Evolutionary conservation across 2,888 invertebrate genomes (phyloP).

Genomic region (Mythimna pallens): DNA sequence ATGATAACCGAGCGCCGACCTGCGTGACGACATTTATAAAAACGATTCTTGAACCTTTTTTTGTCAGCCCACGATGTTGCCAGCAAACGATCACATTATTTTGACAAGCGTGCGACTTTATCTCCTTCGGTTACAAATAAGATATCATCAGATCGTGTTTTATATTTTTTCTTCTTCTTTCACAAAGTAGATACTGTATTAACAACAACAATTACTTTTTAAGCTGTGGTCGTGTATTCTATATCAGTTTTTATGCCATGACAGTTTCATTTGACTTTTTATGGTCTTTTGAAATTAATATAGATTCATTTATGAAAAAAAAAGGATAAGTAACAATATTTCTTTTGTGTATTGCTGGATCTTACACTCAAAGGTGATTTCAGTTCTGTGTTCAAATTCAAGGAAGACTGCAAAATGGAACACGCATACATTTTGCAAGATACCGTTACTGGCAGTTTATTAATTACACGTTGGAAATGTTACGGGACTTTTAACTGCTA

Average conservation of each 20-base stretch:
- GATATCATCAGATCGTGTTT: constrained; percentile 63
- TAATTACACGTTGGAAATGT: constrained; percentile 50
- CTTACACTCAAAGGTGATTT: constrained; percentile 17
- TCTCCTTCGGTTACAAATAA: constrained; percentile 71
- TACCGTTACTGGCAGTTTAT: constrained; percentile 48
- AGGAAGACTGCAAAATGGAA: constrained; percentile 36
- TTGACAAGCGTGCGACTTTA: constrained; percentile 87
- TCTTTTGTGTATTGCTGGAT: constrained; percentile 17
- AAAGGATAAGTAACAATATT: constrained; percentile 9
- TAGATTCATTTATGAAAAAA: constrained; percentile 18
- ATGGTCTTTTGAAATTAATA: constrained; percentile 3
- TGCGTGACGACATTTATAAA: constrained; percentile 80
- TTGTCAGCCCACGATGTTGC: constrained; percentile 68
- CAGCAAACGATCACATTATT: constrained; percentile 71
- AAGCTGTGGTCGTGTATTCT: constrained; percentile 61
- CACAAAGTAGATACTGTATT: constrained; percentile 65
- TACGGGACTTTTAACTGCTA: constrained; percentile 49
- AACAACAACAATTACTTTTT: constrained; percentile 66
- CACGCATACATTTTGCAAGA: constrained; percentile 35
- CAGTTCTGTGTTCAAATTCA: constrained; percentile 12
- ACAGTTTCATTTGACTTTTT: constrained; percentile 35
- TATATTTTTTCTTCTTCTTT: constrained; percentile 52
- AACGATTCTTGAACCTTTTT: constrained; percentile 71
- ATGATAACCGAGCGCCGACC: constrained; percentile 82
- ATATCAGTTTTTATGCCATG: constrained; percentile 33